Evolutionary conservation across 2,888 invertebrate species (phyloP), one percentile per base, ranked within the genome.

Genomic region (Orthosia gracilis): DNA sequence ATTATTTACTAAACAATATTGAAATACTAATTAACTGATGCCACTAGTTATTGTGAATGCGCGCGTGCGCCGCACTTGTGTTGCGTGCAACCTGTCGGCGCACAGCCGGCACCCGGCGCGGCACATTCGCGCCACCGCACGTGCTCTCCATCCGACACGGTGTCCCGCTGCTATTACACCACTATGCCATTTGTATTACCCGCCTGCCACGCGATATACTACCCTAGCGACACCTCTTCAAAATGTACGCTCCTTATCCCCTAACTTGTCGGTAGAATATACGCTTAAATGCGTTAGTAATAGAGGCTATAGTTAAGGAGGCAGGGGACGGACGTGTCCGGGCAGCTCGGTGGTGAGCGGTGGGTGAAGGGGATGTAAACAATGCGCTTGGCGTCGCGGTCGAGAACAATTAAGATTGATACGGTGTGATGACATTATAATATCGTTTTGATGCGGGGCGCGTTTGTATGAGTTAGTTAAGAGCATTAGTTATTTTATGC

Each of bases 381-480:
- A 88, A 87, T 87, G 88, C 87, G 85, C 83, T 65, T 76, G 81
- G 80, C 79, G 82, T 84, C 82, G 92, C 92, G 92, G 92, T 91
- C 90, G 90, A 92, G 89, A 85, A 85, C 94, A 90, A 94, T 94
- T 93, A 92, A 89, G 90, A 91, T 92, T 92, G 94, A 94, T 91
- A 90, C 93, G 94, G 91, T 90, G 92, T 92, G 94, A 94, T 94
- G 94, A 94, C 91, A 91, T 92, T 93, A 94, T 93, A 92, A 93
- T 94, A 90, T 89, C 89, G 89, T 90, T 91, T 89, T 84, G 91
- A 92, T 91, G 88, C 84, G 91, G 90, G 90, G 86, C 84, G 87
- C 83, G 85, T 67, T 84, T 81, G 77, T 84, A 76, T 81, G 85
- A 79, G 85, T 85, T 86, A 86, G 87, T 86, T 88, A 88, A 87